These are phyloP conservation scores for Hexactinellida sp. DNA, from an alignment of 37 sponge, comb jelly and placozoan species.

Conservation along the genomic window DNA sequence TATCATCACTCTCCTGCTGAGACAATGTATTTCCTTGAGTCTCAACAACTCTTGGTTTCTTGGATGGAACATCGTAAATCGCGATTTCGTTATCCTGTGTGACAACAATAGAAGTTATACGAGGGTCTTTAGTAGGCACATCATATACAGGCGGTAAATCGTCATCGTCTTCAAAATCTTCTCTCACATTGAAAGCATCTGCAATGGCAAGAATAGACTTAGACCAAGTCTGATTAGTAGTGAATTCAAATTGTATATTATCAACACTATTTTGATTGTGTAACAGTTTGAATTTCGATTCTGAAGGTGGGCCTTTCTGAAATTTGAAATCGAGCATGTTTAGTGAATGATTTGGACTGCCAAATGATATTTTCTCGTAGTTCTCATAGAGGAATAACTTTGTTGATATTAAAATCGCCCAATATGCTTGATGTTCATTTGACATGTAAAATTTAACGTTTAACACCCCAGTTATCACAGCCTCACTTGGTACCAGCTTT, in stretches of 20 bases:
- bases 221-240: background rate
- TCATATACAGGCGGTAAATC: background rate
- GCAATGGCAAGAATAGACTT: background rate
- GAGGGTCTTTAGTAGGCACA: background rate
- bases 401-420: background rate
- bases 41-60: background rate
- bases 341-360: background rate
- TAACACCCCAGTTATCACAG: background rate
- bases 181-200: background rate
- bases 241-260: background rate
- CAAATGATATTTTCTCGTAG: background rate
- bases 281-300: slow-evolving; percentile 3
- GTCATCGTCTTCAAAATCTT: background rate
- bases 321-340: background rate
- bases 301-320: background rate
- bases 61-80: background rate
- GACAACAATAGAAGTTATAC: background rate
- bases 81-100: background rate
- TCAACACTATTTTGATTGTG: background rate
- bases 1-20: background rate
- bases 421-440: background rate
- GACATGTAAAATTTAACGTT: slow-evolving; percentile 4
- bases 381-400: background rate
- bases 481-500: background rate
- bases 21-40: background rate